A percentile compares a stretch with the other conserved stretches of the same genome.
Conservation (phyloP, 2,113 vertebrate species). For the Pleuronectes platessa region DNA sequence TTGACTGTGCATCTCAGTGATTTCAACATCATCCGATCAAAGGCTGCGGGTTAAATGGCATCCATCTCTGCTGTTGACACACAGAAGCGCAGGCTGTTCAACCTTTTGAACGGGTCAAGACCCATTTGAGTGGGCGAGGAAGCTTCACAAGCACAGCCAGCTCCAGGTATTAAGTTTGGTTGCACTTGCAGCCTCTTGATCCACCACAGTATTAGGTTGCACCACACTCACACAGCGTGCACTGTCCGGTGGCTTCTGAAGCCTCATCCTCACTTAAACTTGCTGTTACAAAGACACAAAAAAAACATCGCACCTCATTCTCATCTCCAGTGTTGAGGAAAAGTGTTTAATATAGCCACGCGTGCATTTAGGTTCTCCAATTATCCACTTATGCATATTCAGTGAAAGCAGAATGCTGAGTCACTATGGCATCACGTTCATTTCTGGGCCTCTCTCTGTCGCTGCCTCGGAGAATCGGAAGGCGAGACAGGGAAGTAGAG, state of each 20-base stretch:
- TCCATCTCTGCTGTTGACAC: conserved; percentile 2
- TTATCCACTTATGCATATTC: conserved; percentile 58
- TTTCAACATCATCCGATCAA: neutral
- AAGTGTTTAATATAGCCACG: conserved; percentile 12
- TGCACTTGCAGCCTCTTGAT: conserved; percentile 18
- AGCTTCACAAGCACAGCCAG: conserved; percentile 18
- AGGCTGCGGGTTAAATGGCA: conserved; percentile 30
- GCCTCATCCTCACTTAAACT: conserved; percentile 18
- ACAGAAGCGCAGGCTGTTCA: conserved; percentile 24
- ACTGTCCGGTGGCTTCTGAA: conserved; percentile 16
- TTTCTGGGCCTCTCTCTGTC: conserved; percentile 6
- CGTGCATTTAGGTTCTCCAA: conserved; percentile 32
- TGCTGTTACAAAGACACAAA: neutral
- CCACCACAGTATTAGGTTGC: conserved; percentile 33
- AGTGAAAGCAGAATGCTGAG: conserved; percentile 63
- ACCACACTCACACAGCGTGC: conserved; percentile 6
- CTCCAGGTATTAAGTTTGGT: conserved; percentile 13
- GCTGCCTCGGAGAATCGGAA: conserved; percentile 15
- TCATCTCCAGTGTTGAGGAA: conserved; percentile 1
- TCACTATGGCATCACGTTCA: conserved; percentile 62
- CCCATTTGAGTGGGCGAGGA: conserved; percentile 39
- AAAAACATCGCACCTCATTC: conserved; percentile 4
- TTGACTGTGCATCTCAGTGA: too few species aligned
- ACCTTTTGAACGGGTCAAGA: conserved; percentile 44
- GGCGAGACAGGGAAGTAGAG: conserved; percentile 26